Conservation (phyloP, 2,797 vertebrate species). For the Oryzias sinensis region DNA sequence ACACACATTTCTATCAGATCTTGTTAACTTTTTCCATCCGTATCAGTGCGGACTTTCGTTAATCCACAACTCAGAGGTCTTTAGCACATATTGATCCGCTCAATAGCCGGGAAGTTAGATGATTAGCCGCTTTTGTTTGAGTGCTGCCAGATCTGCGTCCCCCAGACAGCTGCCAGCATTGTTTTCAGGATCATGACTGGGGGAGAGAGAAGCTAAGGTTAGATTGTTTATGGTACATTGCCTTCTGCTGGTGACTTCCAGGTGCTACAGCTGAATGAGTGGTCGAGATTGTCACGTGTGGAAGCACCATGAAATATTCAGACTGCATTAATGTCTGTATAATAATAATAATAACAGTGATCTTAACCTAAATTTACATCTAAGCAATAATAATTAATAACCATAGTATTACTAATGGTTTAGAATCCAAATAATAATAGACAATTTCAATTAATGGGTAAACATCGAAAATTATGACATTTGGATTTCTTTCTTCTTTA, state of each 20-base stretch:
- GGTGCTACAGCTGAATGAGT: slow-evolving; percentile 5
- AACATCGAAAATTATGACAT: no score
- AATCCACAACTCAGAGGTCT: slow-evolving; percentile 29
- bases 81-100: slow-evolving; percentile 49
- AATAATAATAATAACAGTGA: no score
- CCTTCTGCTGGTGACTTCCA: slow-evolving; percentile 34
- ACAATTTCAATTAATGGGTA: no score
- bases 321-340: no score
- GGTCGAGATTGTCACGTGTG: no score
- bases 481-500: no score
- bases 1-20: slow-evolving; percentile 32
- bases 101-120: slow-evolving; percentile 29
- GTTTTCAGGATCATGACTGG: slow-evolving; percentile 38
- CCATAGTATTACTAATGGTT: no score
- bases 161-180: slow-evolving; percentile 48
- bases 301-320: no score
- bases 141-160: slow-evolving; percentile 44
- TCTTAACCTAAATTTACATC: no score
- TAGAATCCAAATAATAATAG: no score
- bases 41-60: slow-evolving; percentile 18
- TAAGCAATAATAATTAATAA: no score
- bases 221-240: slow-evolving; percentile 20
- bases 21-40: slow-evolving; percentile 27
- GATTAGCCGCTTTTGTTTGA: slow-evolving; percentile 54
- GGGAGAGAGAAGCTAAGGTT: background rate